phyloP scores from a whole-genome alignment of 2,888 invertebrate species.

The Leptogaster cylindrica region DNA sequence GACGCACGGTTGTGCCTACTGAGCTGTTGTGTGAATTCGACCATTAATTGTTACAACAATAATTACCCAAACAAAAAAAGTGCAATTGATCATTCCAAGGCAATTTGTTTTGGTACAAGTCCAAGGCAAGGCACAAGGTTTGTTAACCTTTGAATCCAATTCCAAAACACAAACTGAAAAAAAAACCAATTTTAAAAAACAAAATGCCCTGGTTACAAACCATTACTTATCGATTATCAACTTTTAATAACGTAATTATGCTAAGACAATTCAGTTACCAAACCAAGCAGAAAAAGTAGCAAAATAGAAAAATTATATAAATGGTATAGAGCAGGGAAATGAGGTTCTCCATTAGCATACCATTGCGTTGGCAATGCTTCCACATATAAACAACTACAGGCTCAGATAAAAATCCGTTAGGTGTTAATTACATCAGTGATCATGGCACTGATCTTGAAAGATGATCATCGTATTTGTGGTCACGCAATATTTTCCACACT shows the following conservation, averaged over 20 bases:
- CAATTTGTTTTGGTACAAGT: slow-evolving; percentile 5
- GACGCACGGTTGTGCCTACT: no score
- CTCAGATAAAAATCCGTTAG: slow-evolving; percentile 41
- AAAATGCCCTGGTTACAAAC: not conserved
- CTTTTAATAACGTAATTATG: slow-evolving; percentile 28
- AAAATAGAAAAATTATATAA: no score
- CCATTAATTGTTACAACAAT: no score
- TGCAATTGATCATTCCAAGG: slow-evolving; percentile 12
- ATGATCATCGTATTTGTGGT: slow-evolving; percentile 39
- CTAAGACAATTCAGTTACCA: slow-evolving; percentile 13
- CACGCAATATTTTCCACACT: not conserved
- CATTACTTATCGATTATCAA: slow-evolving; percentile 19
- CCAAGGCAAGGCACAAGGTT: not conserved
- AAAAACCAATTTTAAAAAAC: not conserved
- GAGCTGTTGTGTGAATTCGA: no score
- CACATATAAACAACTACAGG: not conserved
- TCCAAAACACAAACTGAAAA: not conserved
- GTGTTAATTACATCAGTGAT: slow-evolving; percentile 46
- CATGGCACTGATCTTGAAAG: slow-evolving; percentile 45
- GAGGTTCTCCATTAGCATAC: no score
- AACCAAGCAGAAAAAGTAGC: not conserved
- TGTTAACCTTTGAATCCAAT: slow-evolving; percentile 16
- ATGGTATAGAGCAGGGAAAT: no score
- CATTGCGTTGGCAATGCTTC: no score
- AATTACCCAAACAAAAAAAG: not conserved